Evolutionary conservation across 2,888 invertebrate genomes (phyloP).

Genomic region (Tipula lateralis): DNA sequence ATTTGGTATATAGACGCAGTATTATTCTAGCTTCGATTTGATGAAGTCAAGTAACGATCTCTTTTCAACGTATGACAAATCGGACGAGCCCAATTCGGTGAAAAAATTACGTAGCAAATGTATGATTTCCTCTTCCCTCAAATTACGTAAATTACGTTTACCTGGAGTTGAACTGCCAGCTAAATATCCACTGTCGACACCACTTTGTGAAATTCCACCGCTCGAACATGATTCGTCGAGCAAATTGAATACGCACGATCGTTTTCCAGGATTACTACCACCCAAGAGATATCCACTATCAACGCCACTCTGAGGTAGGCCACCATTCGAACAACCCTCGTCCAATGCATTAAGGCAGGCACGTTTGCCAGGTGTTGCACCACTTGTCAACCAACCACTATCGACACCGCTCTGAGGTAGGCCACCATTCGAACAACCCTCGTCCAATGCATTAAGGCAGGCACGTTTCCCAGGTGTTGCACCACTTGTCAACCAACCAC

Average conservation of each 20-base stretch:
- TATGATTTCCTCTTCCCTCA: background rate
- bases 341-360: slow-evolving; percentile 51
- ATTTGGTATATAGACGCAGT: background rate
- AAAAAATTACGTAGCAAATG: background rate
- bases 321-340: slow-evolving; percentile 53
- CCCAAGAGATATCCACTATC: slow-evolving; percentile 49
- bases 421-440: slow-evolving; percentile 53
- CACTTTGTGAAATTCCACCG: slow-evolving; percentile 49
- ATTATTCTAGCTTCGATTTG: background rate
- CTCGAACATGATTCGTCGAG: background rate
- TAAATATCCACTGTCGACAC: slow-evolving; percentile 43
- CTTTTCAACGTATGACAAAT: background rate
- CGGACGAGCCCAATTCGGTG: background rate
- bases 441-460: slow-evolving; percentile 52
- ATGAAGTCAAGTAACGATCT: background rate
- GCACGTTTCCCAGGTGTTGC: slow-evolving; percentile 50
- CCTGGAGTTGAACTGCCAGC: background rate
- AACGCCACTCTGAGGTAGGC: slow-evolving; percentile 50
- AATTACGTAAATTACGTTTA: slow-evolving; percentile 48
- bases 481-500: slow-evolving; percentile 48
- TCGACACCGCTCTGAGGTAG: slow-evolving; percentile 51
- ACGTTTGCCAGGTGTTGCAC: slow-evolving; percentile 50
- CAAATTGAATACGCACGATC: background rate
- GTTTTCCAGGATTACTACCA: slow-evolving; percentile 51
- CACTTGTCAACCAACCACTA: slow-evolving; percentile 48